Percentiles rank a stretch among this genome's conserved stretches.
These are phyloP conservation scores for Darevskia nairensis DNA, from an alignment of 2,797 vertebrate genomes.

Conservation along the genomic window DNA sequence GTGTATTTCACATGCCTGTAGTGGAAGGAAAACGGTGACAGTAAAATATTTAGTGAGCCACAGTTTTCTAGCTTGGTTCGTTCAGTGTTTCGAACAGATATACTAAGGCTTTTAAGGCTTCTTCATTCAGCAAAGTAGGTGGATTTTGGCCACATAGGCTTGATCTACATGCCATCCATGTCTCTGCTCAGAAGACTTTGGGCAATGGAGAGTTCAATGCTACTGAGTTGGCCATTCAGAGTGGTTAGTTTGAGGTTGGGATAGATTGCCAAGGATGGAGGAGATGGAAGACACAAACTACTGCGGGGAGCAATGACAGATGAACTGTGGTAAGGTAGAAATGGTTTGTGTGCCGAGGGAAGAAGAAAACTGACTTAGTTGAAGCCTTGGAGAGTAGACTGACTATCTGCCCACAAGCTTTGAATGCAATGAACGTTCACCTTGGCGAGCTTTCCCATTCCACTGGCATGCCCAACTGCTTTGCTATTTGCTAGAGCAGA, in stretches of 20 bases:
- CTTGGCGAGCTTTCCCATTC: neutral
- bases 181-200: neutral
- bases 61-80: neutral
- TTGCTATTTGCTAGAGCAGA: neutral
- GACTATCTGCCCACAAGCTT: no score
- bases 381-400: neutral
- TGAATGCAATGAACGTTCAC: neutral
- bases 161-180: no score
- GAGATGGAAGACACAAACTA: neutral
- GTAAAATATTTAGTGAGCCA: neutral
- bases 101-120: neutral
- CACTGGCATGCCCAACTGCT: neutral
- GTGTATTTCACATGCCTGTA: conserved; percentile 82
- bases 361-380: neutral
- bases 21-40: neutral
- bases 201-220: neutral
- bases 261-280: neutral
- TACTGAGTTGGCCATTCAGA: neutral
- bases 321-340: neutral
- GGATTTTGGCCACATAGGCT: neutral
- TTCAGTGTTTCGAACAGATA: neutral
- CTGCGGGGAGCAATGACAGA: neutral
- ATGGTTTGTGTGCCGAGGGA: neutral
- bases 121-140: neutral
- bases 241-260: neutral